A percentile compares a stretch with the other conserved stretches of the same genome.
phyloP scores from a whole-genome alignment of 2,888 invertebrate species.

The Allolobophora icterica region DNA sequence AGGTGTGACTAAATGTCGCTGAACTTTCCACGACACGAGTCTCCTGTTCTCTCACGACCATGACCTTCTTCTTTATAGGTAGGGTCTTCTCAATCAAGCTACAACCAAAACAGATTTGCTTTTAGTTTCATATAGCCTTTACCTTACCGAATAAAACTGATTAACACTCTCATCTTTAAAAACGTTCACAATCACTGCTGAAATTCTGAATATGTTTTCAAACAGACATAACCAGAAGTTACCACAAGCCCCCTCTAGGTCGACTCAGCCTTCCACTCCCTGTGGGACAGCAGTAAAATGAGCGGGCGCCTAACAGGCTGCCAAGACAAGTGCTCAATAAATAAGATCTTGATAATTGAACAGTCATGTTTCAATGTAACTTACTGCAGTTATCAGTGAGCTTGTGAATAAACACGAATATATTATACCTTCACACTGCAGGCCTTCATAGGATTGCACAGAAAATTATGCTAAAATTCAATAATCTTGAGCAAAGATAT shows the following conservation, averaged over 20 bases:
- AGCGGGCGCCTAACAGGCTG: too few species aligned
- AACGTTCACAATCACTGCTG: neutral
- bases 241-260: too few species aligned
- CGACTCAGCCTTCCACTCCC: too few species aligned
- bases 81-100: constrained; percentile 50
- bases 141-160: neutral
- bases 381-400: too few species aligned
- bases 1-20: constrained; percentile 69
- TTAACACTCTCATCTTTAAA: neutral
- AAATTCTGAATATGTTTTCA: neutral
- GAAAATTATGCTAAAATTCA: too few species aligned
- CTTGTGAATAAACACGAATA: too few species aligned
- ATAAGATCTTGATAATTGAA: too few species aligned
- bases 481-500: too few species aligned
- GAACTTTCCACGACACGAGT: constrained; percentile 54
- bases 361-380: too few species aligned
- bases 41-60: constrained; percentile 51
- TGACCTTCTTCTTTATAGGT: constrained; percentile 53
- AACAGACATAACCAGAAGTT: neutral
- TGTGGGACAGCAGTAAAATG: too few species aligned
- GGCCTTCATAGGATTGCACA: neutral
- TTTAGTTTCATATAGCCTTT: neutral
- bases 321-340: too few species aligned
- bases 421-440: neutral
- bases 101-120: neutral